Percentiles rank a stretch among this genome's conserved stretches.
Evolutionary conservation across 2,797 vertebrate species (phyloP).

Genomic region (Trachurus trachurus): DNA sequence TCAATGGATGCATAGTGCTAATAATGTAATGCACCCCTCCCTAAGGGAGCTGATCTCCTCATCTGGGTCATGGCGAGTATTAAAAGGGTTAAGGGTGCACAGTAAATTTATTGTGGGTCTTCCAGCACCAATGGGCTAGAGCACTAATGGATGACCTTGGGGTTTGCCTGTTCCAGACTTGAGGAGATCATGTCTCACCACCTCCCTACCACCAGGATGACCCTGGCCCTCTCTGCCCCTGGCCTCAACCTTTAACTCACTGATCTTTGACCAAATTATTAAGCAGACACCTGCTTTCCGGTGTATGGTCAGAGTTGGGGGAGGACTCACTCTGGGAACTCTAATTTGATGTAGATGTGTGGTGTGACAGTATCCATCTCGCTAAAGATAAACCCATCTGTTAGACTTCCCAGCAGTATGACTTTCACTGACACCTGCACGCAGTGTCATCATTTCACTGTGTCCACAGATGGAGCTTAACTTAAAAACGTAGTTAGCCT

Average conservation of each 20-base stretch:
- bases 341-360: constrained; percentile 92
- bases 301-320: constrained; percentile 81
- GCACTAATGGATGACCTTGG: constrained; percentile 99
- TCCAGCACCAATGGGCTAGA: constrained; percentile 89
- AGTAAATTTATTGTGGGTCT: constrained; percentile 95
- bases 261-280: constrained; percentile 99
- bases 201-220: constrained; percentile 91
- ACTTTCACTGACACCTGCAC: constrained; percentile 44
- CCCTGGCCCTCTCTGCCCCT: constrained; percentile 90
- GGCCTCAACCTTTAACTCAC: constrained; percentile 96
- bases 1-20: constrained; percentile 85
- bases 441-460: constrained; percentile 29
- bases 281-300: constrained; percentile 98
- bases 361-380: constrained; percentile 86
- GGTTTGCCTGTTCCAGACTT: constrained; percentile 93
- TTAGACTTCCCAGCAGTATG: constrained; percentile 74
- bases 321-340: constrained; percentile 80
- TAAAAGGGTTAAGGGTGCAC: constrained; percentile 98
- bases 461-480: constrained; percentile 41
- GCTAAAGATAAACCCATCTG: constrained; percentile 87
- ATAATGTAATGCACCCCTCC: constrained; percentile 88
- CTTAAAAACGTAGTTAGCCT: constrained; percentile 47
- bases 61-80: constrained; percentile 89
- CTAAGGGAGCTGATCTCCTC: constrained; percentile 86
- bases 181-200: constrained; percentile 91